Conservation (phyloP, 2,888 invertebrate species). For the Lordiphosa fenestrarum region DNA sequence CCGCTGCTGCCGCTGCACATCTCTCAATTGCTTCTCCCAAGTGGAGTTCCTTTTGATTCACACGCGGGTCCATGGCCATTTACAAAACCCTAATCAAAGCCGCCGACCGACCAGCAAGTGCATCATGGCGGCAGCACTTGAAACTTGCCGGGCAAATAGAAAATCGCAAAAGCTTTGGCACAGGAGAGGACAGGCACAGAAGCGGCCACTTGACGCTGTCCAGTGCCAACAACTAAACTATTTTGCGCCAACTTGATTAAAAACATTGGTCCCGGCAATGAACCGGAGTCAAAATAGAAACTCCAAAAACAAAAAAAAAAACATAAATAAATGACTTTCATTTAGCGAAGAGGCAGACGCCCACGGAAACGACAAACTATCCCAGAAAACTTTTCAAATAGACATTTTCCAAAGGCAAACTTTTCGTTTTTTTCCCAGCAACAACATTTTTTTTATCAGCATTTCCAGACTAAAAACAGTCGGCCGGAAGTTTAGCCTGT, state of each 20-base stretch:
- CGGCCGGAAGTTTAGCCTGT: constrained; percentile 73
- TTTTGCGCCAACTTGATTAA: constrained; percentile 67
- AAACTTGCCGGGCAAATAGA: constrained; percentile 25
- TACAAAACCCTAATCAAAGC: constrained; percentile 32
- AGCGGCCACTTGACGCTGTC: constrained; percentile 39
- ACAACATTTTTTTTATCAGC: constrained; percentile 58
- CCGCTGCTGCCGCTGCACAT: constrained; percentile 2
- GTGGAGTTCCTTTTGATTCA: constrained; percentile 10
- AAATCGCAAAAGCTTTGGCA: constrained; percentile 30
- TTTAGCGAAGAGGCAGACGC: constrained; percentile 44
- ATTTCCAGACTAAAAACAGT: constrained; percentile 34
- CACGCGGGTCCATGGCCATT: neutral
- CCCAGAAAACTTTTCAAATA: constrained; percentile 68
- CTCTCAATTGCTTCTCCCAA: constrained; percentile 7
- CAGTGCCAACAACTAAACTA: constrained; percentile 45
- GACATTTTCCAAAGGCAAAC: constrained; percentile 74
- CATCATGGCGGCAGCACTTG: constrained; percentile 30
- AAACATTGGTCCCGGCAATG: constrained; percentile 62
- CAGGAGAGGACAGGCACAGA: constrained; percentile 12
- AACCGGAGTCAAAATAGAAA: constrained; percentile 21
- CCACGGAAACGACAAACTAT: constrained; percentile 59
- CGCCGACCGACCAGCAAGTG: neutral
- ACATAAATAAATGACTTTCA: constrained; percentile 71
- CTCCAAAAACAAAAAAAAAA: constrained; percentile 11
- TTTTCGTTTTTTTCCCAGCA: constrained; percentile 32